These are phyloP conservation scores for Gambusia holbrooki DNA, from an alignment of 2,113 vertebrate genomes.

Conservation along the genomic window DNA sequence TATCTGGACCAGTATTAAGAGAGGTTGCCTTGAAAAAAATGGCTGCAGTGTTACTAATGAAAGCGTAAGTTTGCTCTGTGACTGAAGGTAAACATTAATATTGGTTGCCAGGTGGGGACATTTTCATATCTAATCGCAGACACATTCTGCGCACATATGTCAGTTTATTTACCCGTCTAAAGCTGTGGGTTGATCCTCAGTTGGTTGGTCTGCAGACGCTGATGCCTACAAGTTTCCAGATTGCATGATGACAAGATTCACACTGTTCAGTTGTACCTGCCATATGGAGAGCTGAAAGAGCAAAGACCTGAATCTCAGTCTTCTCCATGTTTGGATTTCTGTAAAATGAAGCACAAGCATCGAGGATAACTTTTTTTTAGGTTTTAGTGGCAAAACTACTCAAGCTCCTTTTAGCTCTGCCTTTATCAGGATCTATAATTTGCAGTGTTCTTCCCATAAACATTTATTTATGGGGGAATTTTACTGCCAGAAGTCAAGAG, in stretches of 20 bases:
- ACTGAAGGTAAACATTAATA: neutral
- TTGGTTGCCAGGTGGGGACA: neutral
- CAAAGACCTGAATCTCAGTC: neutral
- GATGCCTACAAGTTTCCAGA: constrained; percentile 7
- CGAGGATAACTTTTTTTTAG: neutral
- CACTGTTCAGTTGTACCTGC: neutral
- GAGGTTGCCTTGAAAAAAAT: neutral
- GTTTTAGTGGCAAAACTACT: neutral
- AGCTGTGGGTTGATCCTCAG: neutral
- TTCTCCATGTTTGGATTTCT: neutral
- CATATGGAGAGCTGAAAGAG: constrained; percentile 1
- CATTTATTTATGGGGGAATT: neutral
- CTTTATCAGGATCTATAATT: neutral
- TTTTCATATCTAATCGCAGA: neutral
- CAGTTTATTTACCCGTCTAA: neutral
- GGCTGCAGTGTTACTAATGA: neutral
- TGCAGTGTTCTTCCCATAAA: neutral
- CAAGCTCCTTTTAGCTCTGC: neutral
- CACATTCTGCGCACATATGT: constrained; percentile 1
- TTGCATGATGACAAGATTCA: constrained; percentile 1
- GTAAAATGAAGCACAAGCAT: neutral
- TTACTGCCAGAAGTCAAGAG: no score
- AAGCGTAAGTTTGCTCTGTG: neutral
- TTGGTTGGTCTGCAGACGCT: neutral
- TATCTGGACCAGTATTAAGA: neutral